Evolutionary conservation across 2,113 vertebrate species (phyloP), one percentile per base, ranked within the genome.

Genomic region (Falco punctatus): DNA sequence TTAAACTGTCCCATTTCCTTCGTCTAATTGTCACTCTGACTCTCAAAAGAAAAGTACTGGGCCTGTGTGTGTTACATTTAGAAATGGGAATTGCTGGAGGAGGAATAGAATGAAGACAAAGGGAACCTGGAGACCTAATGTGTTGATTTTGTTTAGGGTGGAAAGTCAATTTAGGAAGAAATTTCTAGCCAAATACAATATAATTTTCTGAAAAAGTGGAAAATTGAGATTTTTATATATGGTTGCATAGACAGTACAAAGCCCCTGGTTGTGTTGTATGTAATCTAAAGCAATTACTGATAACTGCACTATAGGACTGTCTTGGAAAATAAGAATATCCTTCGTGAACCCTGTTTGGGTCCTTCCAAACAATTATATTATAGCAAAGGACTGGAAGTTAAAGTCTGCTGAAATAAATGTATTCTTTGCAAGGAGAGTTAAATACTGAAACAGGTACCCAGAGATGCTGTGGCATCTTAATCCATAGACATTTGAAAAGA

Each of bases 31-130:
- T 35, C 49, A 32, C 24, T 57, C 30, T 38, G 18, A 22, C 18
- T 49, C 32, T 66, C 33, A 44, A 57, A 88, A 51, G 40, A 55
- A 16, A 81, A 7, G 3, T 40, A 42, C 10, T 57, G 8, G 11
- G 8, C 18, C 46, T 59, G 11, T 0, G 0, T 8, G 10, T 46
- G 8, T 8, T 71, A 19, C 18, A 17, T 72, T 67, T 64, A n/a
- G 13, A 59, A 21, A 51, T 35, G 5, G 2, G 12, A 93, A 69
- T 54, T 75, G 3, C 19, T 75, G 7, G 22, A 18, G 21, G 16
- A 75, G 12, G 9, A 86, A 51, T 4, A 75, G 38, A 77, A 75
- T 8, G 30, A 93, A 84, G 42, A 73, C 5, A 82, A 9, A 62
- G 10, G 11, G 8, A 84, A 59, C 2, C 1, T 11, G 7, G 9